phyloP scores from a whole-genome alignment of 2,797 vertebrate genomes.

The Bovichtus diacanthus region DNA sequence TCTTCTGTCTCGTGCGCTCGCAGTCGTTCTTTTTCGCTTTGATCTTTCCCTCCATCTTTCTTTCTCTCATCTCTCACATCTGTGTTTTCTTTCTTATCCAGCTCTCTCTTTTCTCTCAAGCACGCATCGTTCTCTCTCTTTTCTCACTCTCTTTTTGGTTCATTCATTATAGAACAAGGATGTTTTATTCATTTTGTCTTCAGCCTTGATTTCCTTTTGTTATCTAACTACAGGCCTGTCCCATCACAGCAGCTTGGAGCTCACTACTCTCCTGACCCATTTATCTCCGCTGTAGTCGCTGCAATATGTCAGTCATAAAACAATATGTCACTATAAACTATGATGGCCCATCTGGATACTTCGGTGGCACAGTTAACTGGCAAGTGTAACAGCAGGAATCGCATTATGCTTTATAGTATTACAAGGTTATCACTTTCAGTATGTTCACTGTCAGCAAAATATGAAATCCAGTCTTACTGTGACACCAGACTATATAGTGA shows the following conservation, averaged over 20 bases:
- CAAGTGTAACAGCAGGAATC: constrained; percentile 40
- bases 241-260: constrained; percentile 47
- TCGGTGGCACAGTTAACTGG: constrained; percentile 40
- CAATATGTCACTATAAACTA: constrained; percentile 49
- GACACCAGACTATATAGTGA: constrained; percentile 12
- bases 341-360: constrained; percentile 42
- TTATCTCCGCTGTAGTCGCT: constrained; percentile 52
- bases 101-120: constrained; percentile 29
- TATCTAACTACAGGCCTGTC: constrained; percentile 60
- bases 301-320: constrained; percentile 62
- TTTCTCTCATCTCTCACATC: constrained; percentile 29
- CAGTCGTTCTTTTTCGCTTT: constrained; percentile 49
- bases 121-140: constrained; percentile 31
- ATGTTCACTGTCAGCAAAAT: constrained; percentile 41
- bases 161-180: constrained; percentile 74
- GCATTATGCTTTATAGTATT: constrained; percentile 38
- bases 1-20: constrained; percentile 36
- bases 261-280: constrained; percentile 66
- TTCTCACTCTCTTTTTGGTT: constrained; percentile 41
- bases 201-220: constrained; percentile 66
- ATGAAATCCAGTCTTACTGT: constrained; percentile 4
- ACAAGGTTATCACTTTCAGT: constrained; percentile 29
- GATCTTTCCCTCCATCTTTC: constrained; percentile 36
- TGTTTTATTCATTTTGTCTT: constrained; percentile 77
- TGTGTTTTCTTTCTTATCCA: constrained; percentile 23